phyloP scores from a whole-genome alignment of 1,140 invertebrate genomes.

The Sminthurinus signatus region DNA sequence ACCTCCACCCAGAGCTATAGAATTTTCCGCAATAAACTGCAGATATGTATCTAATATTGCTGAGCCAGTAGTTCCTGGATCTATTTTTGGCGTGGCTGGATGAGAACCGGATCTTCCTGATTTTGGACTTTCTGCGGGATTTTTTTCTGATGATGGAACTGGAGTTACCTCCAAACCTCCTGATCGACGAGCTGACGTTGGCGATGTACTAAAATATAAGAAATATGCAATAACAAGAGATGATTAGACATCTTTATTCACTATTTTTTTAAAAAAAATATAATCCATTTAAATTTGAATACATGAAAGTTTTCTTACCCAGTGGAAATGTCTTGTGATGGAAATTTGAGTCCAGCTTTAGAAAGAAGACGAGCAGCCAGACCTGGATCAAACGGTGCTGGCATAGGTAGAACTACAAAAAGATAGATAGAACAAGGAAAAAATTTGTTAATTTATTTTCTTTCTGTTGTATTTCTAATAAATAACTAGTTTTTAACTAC shows the following conservation, averaged over 20 bases:
- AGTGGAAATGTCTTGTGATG: constrained; percentile 8
- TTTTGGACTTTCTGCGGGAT: constrained; percentile 9
- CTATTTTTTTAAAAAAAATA: no score
- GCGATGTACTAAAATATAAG: constrained; percentile 4
- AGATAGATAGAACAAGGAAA: no score
- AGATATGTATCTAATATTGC: constrained; percentile 75
- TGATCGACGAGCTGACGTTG: constrained; percentile 9
- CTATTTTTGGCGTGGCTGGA: constrained; percentile 17
- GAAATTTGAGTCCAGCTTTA: constrained; percentile 77
- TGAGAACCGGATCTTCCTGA: not conserved
- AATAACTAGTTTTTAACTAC: no score
- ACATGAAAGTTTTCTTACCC: constrained; percentile 15
- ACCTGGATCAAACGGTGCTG: constrained; percentile 79
- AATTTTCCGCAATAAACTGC: constrained; percentile 73
- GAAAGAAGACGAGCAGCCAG: constrained; percentile 69
- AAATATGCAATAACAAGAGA: not conserved
- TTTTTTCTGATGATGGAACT: not conserved
- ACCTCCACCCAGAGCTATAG: constrained; percentile 15
- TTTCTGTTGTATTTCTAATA: no score
- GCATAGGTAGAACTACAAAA: constrained; percentile 65
- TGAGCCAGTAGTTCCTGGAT: constrained; percentile 55
- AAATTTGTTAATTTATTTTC: no score
- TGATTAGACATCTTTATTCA: no score
- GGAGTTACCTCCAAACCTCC: constrained; percentile 17
- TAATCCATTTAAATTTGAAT: no score